phyloP scores from a whole-genome alignment of 53 echinoderm and acorn worm species.

The Echinometra lucunter region DNA sequence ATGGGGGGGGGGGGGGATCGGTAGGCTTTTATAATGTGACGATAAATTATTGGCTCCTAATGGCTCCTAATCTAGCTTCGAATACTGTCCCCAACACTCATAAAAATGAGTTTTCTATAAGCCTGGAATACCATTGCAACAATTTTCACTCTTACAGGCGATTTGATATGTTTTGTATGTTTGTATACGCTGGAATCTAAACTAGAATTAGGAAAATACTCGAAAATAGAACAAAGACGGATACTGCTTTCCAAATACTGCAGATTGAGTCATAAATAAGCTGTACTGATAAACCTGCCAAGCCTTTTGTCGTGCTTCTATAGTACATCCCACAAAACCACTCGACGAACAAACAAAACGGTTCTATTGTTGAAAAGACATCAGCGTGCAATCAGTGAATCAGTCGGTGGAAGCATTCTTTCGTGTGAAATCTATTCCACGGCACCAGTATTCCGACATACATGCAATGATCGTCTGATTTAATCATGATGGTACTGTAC shows the following conservation, averaged over 20 bases:
- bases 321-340: not conserved
- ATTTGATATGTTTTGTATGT: too few relatives aligned
- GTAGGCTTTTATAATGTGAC: too few relatives aligned
- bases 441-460: not conserved
- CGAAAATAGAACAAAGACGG: not conserved
- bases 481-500: not conserved
- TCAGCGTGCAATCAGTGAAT: not conserved
- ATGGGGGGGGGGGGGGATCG: too few relatives aligned
- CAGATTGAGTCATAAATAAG: slow-evolving; percentile 18
- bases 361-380: slow-evolving; percentile 2
- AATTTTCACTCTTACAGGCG: too few relatives aligned
- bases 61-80: too few relatives aligned
- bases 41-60: too few relatives aligned
- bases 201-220: not conserved
- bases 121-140: too few relatives aligned
- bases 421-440: slow-evolving; percentile 37
- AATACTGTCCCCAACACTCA: too few relatives aligned
- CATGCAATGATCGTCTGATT: not conserved
- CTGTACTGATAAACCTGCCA: not conserved
- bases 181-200: too few relatives aligned
- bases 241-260: not conserved
- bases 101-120: too few relatives aligned
- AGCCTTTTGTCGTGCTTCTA: not conserved
- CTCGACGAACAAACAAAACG: not conserved
- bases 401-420: not conserved